Percentiles rank a stretch among this genome's conserved stretches.
Evolutionary conservation across 2,888 invertebrate genomes (phyloP).

Genomic region (Entomobrya proxima): DNA sequence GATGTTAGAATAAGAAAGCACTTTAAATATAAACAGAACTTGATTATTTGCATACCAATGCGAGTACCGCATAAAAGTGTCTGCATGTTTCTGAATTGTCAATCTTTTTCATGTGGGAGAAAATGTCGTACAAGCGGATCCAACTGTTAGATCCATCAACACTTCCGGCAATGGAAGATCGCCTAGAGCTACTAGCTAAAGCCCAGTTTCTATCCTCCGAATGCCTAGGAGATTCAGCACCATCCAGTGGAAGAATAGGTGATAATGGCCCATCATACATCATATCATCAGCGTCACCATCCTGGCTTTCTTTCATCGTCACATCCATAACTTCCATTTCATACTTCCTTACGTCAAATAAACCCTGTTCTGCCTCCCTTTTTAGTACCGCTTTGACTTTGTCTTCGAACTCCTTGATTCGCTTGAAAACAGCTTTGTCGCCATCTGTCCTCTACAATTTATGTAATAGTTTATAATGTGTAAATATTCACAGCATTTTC

Average conservation of each 20-base stretch:
- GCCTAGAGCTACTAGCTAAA: constrained; percentile 42
- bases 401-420: constrained; percentile 73
- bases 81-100: constrained; percentile 73
- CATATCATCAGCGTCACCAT: constrained; percentile 42
- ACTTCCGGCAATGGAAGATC: constrained; percentile 64
- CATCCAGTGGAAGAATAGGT: constrained; percentile 28
- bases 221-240: constrained; percentile 6
- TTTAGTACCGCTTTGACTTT: constrained; percentile 73
- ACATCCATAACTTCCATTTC: constrained; percentile 74
- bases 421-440: constrained; percentile 61
- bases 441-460: constrained; percentile 26
- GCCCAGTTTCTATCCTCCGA: constrained; percentile 27
- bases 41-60: constrained; percentile 67
- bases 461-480: constrained; percentile 16
- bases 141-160: constrained; percentile 65
- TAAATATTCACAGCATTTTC: background rate
- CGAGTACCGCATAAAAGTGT: constrained; percentile 74
- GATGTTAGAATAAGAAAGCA: background rate
- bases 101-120: constrained; percentile 74
- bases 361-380: constrained; percentile 73
- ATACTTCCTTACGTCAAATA: constrained; percentile 74
- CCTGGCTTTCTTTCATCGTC: constrained; percentile 65
- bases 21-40: background rate
- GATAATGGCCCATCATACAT: constrained; percentile 54
- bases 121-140: constrained; percentile 72